These are phyloP conservation scores for Lepidocyrtinus sp. DNA, from an alignment of 2,888 invertebrate genomes.

Conservation along the genomic window DNA sequence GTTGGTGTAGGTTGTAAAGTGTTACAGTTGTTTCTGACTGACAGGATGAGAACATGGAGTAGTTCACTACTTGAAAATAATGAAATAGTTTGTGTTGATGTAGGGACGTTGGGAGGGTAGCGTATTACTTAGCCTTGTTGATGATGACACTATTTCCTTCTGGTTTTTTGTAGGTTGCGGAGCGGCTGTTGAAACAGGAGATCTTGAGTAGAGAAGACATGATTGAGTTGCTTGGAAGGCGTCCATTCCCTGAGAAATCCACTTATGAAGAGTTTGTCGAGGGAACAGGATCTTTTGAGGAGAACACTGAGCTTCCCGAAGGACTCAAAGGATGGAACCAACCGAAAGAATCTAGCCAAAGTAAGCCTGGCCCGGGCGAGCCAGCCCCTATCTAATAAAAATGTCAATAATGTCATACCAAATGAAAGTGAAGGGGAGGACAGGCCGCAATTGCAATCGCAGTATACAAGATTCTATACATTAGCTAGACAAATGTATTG, in stretches of 20 bases:
- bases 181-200: conserved; percentile 91
- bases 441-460: conserved; percentile 5
- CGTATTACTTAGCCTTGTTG: conserved; percentile 25
- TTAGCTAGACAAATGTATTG: not conserved
- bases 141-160: conserved; percentile 4
- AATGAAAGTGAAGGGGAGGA: conserved; percentile 17
- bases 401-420: conserved; percentile 34
- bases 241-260: conserved; percentile 98
- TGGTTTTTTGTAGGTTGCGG: conserved; percentile 74
- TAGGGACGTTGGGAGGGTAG: conserved; percentile 3
- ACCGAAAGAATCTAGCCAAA: conserved; percentile 60
- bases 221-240: conserved; percentile 93
- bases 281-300: conserved; percentile 97
- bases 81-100: not conserved
- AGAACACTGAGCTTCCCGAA: conserved; percentile 94
- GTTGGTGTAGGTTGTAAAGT: conserved; percentile 22
- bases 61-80: conserved; percentile 11
- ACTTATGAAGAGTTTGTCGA: conserved; percentile 99
- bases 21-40: conserved; percentile 24
- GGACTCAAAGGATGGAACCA: conserved; percentile 95
- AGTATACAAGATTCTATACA: not conserved
- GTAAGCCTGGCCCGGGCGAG: conserved; percentile 56
- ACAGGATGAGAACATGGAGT: conserved; percentile 22
- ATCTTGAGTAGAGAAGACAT: conserved; percentile 96
- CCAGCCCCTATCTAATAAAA: conserved; percentile 59